These are phyloP conservation scores for Branchipolynoe longqiensis DNA, from an alignment of 2,888 invertebrate species.

Conservation along the genomic window DNA sequence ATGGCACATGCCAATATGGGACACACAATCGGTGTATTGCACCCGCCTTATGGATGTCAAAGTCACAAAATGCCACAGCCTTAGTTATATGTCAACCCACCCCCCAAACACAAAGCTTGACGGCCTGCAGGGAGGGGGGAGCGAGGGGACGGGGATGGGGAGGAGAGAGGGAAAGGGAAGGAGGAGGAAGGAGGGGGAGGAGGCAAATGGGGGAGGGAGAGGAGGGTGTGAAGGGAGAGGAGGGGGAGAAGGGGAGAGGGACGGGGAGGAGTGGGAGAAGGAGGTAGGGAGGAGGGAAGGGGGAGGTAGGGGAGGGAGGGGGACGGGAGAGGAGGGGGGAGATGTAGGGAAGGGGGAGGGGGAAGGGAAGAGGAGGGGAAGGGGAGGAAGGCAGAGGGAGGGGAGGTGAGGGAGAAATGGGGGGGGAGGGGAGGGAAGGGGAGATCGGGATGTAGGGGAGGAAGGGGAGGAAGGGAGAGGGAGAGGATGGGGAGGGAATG, in stretches of 20 bases:
- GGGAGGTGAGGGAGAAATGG: no score
- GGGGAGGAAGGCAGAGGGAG: background rate
- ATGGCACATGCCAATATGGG: no score
- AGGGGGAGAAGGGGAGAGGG: background rate
- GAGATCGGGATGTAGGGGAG: background rate
- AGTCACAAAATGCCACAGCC: no score
- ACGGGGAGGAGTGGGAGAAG: background rate
- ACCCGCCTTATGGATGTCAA: no score
- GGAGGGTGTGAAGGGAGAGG: background rate
- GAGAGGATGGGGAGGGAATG: background rate
- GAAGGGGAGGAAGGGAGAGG: background rate
- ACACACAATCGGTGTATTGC: no score
- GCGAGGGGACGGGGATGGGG: no score
- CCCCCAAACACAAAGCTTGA: no score
- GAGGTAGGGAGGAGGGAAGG: background rate
- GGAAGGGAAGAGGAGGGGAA: background rate
- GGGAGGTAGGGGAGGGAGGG: background rate
- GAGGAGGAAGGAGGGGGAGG: background rate
- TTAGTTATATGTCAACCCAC: no score
- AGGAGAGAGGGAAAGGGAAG: no score
- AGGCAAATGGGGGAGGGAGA: background rate
- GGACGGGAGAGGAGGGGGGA: background rate
- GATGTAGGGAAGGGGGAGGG: background rate
- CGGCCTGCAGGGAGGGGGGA: no score
- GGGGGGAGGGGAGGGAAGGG: background rate